Conservation (phyloP, 2,113 vertebrate species). For the Suricata suricatta region DNA sequence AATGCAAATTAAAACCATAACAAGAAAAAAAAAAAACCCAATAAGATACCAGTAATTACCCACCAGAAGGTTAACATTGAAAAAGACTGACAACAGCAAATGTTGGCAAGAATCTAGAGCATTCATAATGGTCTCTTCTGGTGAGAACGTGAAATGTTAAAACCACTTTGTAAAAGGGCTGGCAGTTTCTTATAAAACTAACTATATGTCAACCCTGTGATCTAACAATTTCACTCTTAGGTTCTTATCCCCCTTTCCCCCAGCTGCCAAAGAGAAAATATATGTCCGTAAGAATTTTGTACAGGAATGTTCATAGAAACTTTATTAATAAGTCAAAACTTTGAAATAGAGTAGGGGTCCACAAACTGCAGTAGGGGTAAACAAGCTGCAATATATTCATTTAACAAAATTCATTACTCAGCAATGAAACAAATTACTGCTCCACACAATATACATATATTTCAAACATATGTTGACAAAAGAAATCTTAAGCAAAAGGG, state of each 20-base stretch:
- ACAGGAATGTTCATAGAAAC: neutral
- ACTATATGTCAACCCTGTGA: neutral
- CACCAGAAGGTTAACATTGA: neutral
- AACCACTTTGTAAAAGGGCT: neutral
- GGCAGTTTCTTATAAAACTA: neutral
- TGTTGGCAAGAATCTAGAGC: neutral
- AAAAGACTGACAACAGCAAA: neutral
- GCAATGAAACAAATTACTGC: neutral
- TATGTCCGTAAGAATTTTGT: neutral
- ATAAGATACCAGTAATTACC: neutral
- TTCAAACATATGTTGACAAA: neutral
- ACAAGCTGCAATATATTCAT: neutral
- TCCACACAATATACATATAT: neutral
- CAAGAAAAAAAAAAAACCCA: too few species aligned
- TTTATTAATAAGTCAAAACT: neutral
- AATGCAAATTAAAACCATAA: neutral
- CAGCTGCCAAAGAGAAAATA: neutral
- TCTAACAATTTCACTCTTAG: neutral
- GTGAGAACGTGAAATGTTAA: neutral
- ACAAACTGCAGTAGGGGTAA: neutral
- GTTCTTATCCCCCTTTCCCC: fast-evolving
- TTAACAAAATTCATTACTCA: neutral
- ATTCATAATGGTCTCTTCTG: neutral
- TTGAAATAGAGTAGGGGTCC: neutral
- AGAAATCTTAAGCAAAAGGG: neutral